phyloP scores from a whole-genome alignment of 92 coral and sea anemone genomes.

The Montipora capitata region DNA sequence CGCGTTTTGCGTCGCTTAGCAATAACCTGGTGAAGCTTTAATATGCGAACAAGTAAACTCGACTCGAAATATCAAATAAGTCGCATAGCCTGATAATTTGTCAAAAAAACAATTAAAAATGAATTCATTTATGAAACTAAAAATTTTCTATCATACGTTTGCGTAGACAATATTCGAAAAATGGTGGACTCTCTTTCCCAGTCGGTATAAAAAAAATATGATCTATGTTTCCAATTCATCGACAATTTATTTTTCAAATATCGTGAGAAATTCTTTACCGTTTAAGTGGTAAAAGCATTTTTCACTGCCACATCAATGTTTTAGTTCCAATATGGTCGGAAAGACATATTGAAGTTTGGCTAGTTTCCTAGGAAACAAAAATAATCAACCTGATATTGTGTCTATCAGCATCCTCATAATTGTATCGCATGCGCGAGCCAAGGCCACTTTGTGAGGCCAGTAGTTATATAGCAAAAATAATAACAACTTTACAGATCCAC shows the following conservation, averaged over 20 bases:
- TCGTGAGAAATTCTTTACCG: slow-evolving; percentile 30
- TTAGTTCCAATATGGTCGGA: background rate
- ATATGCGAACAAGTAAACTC: background rate
- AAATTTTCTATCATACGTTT: too few relatives aligned
- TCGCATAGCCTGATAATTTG: too few relatives aligned
- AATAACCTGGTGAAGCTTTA: background rate
- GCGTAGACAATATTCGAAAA: too few relatives aligned
- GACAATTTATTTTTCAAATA: slow-evolving; percentile 16
- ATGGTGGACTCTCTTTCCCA: too few relatives aligned
- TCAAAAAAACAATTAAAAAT: too few relatives aligned
- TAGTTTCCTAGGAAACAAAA: slow-evolving; percentile 38
- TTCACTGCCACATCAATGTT: background rate
- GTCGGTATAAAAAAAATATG: too few relatives aligned
- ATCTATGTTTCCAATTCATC: too few relatives aligned
- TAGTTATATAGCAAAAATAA: too few relatives aligned
- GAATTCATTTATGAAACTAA: too few relatives aligned
- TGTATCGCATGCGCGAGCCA: too few relatives aligned
- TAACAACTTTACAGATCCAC: too few relatives aligned
- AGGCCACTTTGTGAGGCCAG: too few relatives aligned
- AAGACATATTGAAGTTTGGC: background rate
- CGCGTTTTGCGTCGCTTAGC: slow-evolving; percentile 30
- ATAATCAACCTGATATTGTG: slow-evolving; percentile 24
- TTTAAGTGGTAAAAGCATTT: slow-evolving; percentile 10
- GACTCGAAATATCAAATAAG: background rate
- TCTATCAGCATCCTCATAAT: background rate